These are phyloP conservation scores for Xiphorhynchus erythropygius DNA, from an alignment of 2,797 vertebrate species.

Conservation along the genomic window DNA sequence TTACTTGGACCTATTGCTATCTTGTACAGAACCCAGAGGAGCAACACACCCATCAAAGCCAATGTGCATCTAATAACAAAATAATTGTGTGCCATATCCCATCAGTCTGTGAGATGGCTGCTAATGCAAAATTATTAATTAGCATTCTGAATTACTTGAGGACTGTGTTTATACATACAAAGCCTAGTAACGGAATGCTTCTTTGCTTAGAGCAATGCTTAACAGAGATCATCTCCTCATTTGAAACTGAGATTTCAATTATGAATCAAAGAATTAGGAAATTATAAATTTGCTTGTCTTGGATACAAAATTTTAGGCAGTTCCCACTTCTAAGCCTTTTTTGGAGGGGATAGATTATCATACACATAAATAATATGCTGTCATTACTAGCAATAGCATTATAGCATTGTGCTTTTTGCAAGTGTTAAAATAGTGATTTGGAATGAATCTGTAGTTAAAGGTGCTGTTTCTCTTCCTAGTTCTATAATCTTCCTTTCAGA, in stretches of 20 bases:
- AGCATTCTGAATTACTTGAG: neutral
- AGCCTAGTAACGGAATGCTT: neutral
- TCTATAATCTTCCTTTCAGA: neutral
- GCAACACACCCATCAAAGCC: neutral
- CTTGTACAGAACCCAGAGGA: neutral
- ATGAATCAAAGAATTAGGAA: slow-evolving; percentile 41
- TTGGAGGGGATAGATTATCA: neutral
- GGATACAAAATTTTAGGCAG: neutral
- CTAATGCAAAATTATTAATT: neutral
- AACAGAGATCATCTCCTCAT: neutral
- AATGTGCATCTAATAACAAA: neutral
- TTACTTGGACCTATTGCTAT: neutral
- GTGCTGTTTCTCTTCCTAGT: neutral
- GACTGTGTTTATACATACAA: neutral
- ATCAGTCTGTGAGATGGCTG: neutral
- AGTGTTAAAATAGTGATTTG: neutral
- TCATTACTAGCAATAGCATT: neutral
- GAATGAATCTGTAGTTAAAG: neutral
- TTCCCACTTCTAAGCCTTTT: neutral
- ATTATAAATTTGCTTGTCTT: slow-evolving; percentile 1
- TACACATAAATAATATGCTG: neutral
- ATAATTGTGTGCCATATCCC: neutral
- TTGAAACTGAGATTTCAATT: slow-evolving; percentile 47
- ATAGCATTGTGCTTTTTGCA: neutral
- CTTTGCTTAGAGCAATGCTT: neutral